Base-by-base conservation (phyloP, 2,888 invertebrate species). In the Pseudococcus jackbeardsleyi region DNA sequence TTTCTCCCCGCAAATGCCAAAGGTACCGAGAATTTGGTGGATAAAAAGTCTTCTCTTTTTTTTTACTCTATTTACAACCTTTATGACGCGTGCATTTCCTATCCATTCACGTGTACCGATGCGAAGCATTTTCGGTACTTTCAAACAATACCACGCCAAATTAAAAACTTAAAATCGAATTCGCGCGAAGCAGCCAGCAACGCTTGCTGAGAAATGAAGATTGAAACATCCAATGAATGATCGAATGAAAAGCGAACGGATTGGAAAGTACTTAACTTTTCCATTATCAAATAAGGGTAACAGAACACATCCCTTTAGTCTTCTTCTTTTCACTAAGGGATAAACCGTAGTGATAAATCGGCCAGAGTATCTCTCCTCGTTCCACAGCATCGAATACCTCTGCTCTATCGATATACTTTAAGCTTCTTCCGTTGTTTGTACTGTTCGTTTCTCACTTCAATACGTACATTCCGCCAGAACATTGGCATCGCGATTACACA, bases 191-290 rank as follows among this genome's bases (percentile, higher is more conserved):
- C 42, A 42, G 42, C 42, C 8, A 85, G 33, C 33, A 33, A 50
- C 85, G 85, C 19, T 79, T 26, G 39, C 59, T 64, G 64, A 86
- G 86, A 72, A 86, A 86, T 72, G 86, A 72, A 72, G 64, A 86
- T 72, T 68, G 86, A 86, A 86, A 86, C 86, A 86, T 86, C 72
- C 64, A 86, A 86, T 86, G 86, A 86, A 86, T 86, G 86, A 86
- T 86, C 86, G 72, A 46, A 86, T 86, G 86, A 86, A 86, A 86
- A 72, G 86, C 86, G 86, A 86, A 86, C 86, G 86, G 86, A 86
- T 86, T 86, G 86, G 86, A 86, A 86, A 86, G 86, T 86, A 86
- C 86, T 86, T 86, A 86, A 86, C 86, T 86, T 86, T 86, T 86
- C 86, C 86, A 86, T 86, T 86, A 86, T 86, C 86, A 72, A 86